Conservation (phyloP, 1,140 invertebrate genomes). For the Anoplophora glabripennis region DNA sequence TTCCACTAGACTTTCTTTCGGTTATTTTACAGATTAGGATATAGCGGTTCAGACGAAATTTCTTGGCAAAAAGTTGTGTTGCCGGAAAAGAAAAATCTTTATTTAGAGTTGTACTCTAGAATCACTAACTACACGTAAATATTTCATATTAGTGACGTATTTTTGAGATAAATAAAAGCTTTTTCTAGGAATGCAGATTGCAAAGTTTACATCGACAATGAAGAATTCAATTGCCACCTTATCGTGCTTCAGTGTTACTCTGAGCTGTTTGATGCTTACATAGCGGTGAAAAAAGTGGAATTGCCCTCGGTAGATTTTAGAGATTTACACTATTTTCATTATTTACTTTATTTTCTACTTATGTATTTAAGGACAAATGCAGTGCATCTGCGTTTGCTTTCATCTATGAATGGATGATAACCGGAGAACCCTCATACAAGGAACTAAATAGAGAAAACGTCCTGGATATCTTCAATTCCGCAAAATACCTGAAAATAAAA, state of each 20-base stretch:
- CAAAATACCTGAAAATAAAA: constrained; percentile 65
- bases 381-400: constrained; percentile 57
- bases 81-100: constrained; percentile 58
- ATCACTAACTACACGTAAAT: constrained; percentile 58
- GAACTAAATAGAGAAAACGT: constrained; percentile 63
- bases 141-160: not conserved
- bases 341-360: too few species aligned
- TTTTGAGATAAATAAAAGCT: too few species aligned
- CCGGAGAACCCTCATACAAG: constrained; percentile 56
- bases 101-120: constrained; percentile 53
- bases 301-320: constrained; percentile 50
- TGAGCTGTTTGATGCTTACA: constrained; percentile 54
- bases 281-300: constrained; percentile 52
- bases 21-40: constrained; percentile 51
- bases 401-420: constrained; percentile 75
- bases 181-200: constrained; percentile 59
- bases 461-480: constrained; percentile 64
- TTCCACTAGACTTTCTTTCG: too few species aligned
- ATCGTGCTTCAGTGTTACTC: constrained; percentile 62
- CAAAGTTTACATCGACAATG: constrained; percentile 54
- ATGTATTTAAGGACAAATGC: constrained; percentile 47
- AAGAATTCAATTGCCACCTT: constrained; percentile 59
- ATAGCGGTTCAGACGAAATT: constrained; percentile 51
- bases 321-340: too few species aligned
- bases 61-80: constrained; percentile 55